phyloP scores from a whole-genome alignment of 2,888 invertebrate genomes.

The Teinopalpus imperialis region DNA sequence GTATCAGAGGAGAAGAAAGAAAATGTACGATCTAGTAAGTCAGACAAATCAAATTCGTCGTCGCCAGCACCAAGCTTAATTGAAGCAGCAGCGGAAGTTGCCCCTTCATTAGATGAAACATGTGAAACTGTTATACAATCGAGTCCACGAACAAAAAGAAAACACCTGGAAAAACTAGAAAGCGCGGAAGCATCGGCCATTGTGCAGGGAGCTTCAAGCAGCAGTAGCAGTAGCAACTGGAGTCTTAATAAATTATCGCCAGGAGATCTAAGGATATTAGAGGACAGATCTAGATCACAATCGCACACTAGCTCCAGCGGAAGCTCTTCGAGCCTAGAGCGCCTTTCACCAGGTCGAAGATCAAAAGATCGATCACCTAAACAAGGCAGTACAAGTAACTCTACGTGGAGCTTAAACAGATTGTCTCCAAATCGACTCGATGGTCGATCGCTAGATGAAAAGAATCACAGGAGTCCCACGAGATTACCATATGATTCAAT shows the following conservation, averaged over 20 bases:
- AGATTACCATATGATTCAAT: constrained; percentile 73
- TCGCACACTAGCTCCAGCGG: constrained; percentile 78
- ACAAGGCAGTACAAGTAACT: constrained; percentile 74
- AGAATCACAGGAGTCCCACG: constrained; percentile 73
- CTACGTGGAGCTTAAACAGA: constrained; percentile 76
- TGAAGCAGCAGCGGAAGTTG: constrained; percentile 85
- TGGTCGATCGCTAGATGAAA: constrained; percentile 74
- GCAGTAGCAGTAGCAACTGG: constrained; percentile 79
- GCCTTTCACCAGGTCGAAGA: constrained; percentile 72
- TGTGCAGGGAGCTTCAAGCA: constrained; percentile 73
- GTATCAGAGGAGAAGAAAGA: constrained; percentile 47
- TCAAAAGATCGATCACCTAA: constrained; percentile 78
- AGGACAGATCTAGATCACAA: constrained; percentile 71
- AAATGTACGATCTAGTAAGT: constrained; percentile 41
- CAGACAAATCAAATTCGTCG: constrained; percentile 48
- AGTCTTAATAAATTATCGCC: constrained; percentile 77
- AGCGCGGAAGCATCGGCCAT: constrained; percentile 71
- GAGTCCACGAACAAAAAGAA: constrained; percentile 79
- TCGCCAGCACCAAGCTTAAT: constrained; percentile 74
- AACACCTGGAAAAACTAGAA: constrained; percentile 75
- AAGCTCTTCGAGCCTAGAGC: constrained; percentile 74
- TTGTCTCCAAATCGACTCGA: constrained; percentile 75
- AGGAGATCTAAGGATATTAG: constrained; percentile 73
- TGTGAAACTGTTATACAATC: constrained; percentile 86
- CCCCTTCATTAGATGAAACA: constrained; percentile 85